Conservation (phyloP, 23 tunicate species). For the Pegea sp. region DNA sequence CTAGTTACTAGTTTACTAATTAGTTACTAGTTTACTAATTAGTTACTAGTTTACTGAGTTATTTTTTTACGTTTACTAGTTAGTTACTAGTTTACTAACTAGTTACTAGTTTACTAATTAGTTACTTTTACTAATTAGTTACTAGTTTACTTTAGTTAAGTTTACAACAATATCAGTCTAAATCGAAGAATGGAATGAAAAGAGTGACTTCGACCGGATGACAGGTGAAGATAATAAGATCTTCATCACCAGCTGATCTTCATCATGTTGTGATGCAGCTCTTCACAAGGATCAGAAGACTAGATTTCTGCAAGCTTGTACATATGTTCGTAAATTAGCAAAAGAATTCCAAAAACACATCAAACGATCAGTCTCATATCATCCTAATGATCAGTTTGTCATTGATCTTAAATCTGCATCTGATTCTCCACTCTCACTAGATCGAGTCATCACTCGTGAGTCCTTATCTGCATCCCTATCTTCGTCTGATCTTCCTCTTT, state of each 20-base stretch:
- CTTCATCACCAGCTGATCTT: background rate
- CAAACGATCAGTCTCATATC: slow-evolving; percentile 18
- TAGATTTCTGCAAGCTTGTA: slow-evolving; percentile 65
- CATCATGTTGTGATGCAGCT: slow-evolving; percentile 11
- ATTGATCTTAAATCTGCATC: slow-evolving; percentile 4
- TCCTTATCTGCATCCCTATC: too few relatives aligned
- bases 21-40: too few relatives aligned
- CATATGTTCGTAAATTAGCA: slow-evolving; percentile 42
- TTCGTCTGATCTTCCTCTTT: background rate
- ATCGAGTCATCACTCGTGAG: background rate
- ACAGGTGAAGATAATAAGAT: too few relatives aligned
- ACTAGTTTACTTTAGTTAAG: too few relatives aligned
- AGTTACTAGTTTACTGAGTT: too few relatives aligned
- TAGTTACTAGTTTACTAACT: too few relatives aligned
- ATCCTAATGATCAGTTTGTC: slow-evolving; percentile 34
- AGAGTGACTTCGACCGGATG: background rate
- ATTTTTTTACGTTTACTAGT: too few relatives aligned
- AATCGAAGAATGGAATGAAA: background rate
- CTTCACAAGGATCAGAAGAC: slow-evolving; percentile 67
- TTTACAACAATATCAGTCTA: too few relatives aligned
- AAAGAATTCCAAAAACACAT: slow-evolving; percentile 37
- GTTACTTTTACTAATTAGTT: too few relatives aligned
- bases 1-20: too few relatives aligned
- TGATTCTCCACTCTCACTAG: background rate
- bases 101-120: too few relatives aligned